Conservation (phyloP, 2,113 vertebrate genomes). For the Dipodomys merriami region DNA sequence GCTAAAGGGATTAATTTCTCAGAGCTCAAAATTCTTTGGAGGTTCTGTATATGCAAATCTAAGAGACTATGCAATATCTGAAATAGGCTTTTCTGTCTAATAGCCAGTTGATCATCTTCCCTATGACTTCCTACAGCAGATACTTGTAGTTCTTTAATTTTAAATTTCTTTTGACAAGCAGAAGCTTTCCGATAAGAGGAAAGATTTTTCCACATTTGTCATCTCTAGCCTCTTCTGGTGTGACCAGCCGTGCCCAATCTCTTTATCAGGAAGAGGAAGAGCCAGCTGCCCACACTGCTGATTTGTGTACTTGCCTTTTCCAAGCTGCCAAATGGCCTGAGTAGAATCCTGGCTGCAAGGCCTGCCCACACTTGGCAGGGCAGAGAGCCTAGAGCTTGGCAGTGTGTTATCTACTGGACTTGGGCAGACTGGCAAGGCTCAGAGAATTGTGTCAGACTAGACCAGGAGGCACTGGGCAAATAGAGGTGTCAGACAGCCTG, state of each 20-base stretch:
- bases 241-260: not conserved
- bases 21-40: constrained; percentile 37
- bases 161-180: constrained; percentile 41
- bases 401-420: not conserved
- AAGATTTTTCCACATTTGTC: not conserved
- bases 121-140: not conserved
- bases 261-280: not conserved
- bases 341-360: not conserved
- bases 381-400: not conserved
- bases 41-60: not conserved
- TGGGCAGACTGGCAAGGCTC: not conserved
- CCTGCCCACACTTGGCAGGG: constrained; percentile 8
- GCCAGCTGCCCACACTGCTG: not conserved
- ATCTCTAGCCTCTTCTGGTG: not conserved
- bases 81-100: not conserved
- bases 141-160: constrained; percentile 33
- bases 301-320: constrained; percentile 5
- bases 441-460: not conserved
- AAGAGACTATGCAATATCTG: not conserved
- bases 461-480: not conserved
- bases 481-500: not conserved
- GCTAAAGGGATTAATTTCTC: constrained; percentile 39
- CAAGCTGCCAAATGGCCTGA: constrained; percentile 42
- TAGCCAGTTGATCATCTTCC: not conserved
- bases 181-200: not conserved